Evolutionary conservation across 2,797 vertebrate genomes (phyloP), one percentile per base, ranked within the genome.

Genomic region (Ptychobarbus kaznakovi): DNA sequence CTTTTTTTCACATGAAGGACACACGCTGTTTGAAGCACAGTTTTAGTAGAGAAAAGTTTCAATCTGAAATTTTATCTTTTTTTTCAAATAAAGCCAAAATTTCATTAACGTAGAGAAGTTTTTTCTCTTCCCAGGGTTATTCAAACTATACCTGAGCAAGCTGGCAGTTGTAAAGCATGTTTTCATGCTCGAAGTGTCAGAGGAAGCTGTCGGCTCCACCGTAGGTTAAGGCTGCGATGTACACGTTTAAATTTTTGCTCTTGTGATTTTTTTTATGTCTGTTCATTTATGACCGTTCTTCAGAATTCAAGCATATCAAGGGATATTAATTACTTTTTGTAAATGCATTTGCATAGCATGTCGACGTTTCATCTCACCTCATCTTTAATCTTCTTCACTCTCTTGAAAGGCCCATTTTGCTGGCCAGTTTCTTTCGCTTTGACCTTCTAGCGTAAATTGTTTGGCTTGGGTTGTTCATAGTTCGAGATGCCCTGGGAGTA

Each of bases 251-350:
- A 35, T 94, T 95, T 95, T 93, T 92, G 90, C 93, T 94, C 93
- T 93, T 94, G 93, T 94, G 93, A 91, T 90, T 90, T 92, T 89
- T 58, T 49, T 95, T 94, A 95, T 95, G 93, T 95, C 92, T 92
- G 93, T 94, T 95, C 93, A 96, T 95, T 95, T 94, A 92, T 95
- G 94, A 94, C 93, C 94, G 93, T 94, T 94, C 92, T 93, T 95
- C 93, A 93, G 93, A 95, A 94, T 94, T 91, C 91, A 94, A 92
- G 91, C 93, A 94, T 92, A 94, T 93, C 92, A 88, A 94, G 91
- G 94, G 93, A 95, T 95, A 95, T 95, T 96, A 94, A 95, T 95
- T 94, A 94, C 93, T 94, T 95, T 95, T 95, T 94, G 94, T 95
- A 90, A 91, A 92, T 90, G 93, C 91, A 92, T 92, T 94, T 93